Percentiles rank a stretch among this genome's conserved stretches.
Conservation (phyloP, 2,888 invertebrate genomes). For the Agriotes lineatus region DNA sequence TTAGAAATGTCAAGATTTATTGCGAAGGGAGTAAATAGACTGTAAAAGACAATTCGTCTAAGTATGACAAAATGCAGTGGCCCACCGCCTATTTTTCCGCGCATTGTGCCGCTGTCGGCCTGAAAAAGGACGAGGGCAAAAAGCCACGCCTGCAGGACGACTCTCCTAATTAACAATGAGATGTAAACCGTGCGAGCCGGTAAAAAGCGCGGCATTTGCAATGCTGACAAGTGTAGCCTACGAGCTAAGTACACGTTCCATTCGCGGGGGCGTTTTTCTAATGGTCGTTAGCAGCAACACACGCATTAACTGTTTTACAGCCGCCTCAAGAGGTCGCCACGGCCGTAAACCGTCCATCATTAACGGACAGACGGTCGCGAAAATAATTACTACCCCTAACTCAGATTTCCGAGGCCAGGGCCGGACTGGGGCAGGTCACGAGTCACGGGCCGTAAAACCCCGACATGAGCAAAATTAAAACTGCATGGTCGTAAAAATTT, state of each 20-base stretch:
- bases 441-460: constrained; percentile 15
- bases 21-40: too few species aligned
- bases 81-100: too few species aligned
- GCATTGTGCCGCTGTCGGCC: neutral
- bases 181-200: neutral
- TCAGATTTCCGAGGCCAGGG: neutral
- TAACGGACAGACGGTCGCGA: constrained; percentile 39
- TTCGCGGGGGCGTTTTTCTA: constrained; percentile 35
- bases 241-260: constrained; percentile 1
- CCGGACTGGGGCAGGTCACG: neutral
- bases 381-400: constrained; percentile 34
- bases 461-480: constrained; percentile 39
- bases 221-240: constrained; percentile 24
- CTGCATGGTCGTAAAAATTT: constrained; percentile 45
- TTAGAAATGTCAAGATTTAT: too few species aligned
- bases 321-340: constrained; percentile 15
- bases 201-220: constrained; percentile 22
- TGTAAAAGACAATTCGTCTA: too few species aligned
- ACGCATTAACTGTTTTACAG: constrained; percentile 49
- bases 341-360: constrained; percentile 40
- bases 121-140: neutral
- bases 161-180: constrained; percentile 18
- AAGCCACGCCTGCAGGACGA: neutral
- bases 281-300: constrained; percentile 43
- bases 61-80: too few species aligned